These are phyloP conservation scores for Psix sp. DNA, from an alignment of 1,140 invertebrate species.

Conservation along the genomic window DNA sequence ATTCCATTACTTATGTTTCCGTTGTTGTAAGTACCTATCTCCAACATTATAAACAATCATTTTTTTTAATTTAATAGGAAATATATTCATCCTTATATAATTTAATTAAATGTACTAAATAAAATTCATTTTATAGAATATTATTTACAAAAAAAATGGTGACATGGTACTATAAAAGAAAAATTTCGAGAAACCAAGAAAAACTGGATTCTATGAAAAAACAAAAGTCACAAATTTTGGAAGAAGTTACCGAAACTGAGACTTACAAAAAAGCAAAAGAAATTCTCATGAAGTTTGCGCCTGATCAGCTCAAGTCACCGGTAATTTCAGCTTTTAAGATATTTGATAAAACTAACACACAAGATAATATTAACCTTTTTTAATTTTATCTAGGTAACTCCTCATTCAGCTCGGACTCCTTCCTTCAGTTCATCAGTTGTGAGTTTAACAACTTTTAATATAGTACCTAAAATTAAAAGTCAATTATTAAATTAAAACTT, in stretches of 20 bases:
- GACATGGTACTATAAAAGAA: constrained; percentile 91
- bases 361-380: too few relatives aligned
- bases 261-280: constrained; percentile 97
- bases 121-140: constrained; percentile 81
- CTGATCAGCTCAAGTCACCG: constrained; percentile 77
- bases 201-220: constrained; percentile 85
- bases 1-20: constrained; percentile 86
- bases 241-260: constrained; percentile 97
- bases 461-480: too few relatives aligned
- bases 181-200: constrained; percentile 87
- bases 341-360: too few relatives aligned
- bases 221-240: constrained; percentile 92
- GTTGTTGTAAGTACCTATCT: constrained; percentile 88
- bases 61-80: too few relatives aligned
- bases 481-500: too few relatives aligned
- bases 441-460: too few relatives aligned
- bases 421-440: too few relatives aligned
- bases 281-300: constrained; percentile 92
- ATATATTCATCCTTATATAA: too few relatives aligned
- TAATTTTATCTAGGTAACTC: too few relatives aligned
- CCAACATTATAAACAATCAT: constrained; percentile 6
- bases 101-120: constrained; percentile 16
- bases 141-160: constrained; percentile 86
- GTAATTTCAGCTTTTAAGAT: constrained; percentile 31
- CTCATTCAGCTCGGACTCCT: too few relatives aligned